Conservation (phyloP, 2,888 invertebrate species). For the Digitonthophagus gazella region DNA sequence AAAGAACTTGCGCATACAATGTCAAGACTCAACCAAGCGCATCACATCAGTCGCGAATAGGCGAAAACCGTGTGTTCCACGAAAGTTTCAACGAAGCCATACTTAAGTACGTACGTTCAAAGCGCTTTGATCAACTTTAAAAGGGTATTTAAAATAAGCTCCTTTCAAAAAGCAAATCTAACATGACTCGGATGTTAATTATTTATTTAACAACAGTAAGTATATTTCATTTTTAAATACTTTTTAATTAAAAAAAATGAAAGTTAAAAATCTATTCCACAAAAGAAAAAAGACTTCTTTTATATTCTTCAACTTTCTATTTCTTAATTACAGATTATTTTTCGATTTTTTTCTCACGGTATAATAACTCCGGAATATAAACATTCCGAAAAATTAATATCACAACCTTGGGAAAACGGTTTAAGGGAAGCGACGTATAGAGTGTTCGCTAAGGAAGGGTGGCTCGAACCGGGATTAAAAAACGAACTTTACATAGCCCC, state of each 20-base stretch:
- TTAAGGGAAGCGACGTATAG: conserved; percentile 66
- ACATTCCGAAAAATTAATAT: conserved; percentile 30
- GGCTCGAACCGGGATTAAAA: conserved; percentile 53
- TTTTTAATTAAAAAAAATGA: no score
- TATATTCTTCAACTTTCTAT: no score
- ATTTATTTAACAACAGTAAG: no score
- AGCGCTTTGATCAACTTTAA: no score
- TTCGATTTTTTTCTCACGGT: not conserved
- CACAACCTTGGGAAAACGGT: conserved; percentile 61
- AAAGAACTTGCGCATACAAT: conserved; percentile 14
- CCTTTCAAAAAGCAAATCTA: no score
- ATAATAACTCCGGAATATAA: not conserved
- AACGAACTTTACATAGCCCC: conserved; percentile 41
- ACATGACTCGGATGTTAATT: no score
- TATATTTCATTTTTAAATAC: no score
- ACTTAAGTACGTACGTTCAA: no score
- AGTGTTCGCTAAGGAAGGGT: conserved; percentile 60
- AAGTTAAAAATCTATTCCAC: no score
- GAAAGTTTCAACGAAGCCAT: not conserved
- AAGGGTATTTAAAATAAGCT: no score
- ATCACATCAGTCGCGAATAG: not conserved
- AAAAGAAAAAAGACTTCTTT: no score
- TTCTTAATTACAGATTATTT: not conserved
- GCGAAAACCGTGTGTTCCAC: not conserved
- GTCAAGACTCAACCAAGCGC: conserved; percentile 1